These are phyloP conservation scores for Cotesia vestalis DNA, from an alignment of 1,140 invertebrate genomes.

Conservation along the genomic window DNA sequence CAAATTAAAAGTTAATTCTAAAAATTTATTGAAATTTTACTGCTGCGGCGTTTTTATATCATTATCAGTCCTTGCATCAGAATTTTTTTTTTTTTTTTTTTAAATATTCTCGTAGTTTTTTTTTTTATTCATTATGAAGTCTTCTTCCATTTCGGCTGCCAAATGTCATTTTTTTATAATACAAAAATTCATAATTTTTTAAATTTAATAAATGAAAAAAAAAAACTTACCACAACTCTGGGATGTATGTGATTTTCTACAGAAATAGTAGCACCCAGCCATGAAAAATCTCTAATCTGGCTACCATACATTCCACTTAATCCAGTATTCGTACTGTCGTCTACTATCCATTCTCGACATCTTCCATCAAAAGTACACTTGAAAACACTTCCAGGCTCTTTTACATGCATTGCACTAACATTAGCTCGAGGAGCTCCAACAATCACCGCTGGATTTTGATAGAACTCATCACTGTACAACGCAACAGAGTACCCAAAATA, in stretches of 20 bases:
- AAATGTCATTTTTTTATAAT: too few relatives aligned
- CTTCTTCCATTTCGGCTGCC: too few relatives aligned
- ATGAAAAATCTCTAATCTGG: constrained; percentile 45
- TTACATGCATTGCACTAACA: constrained; percentile 32
- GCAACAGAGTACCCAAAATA: constrained; percentile 53
- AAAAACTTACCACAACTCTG: constrained; percentile 47
- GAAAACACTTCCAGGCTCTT: constrained; percentile 51
- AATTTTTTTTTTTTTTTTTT: too few relatives aligned
- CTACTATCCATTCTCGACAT: constrained; percentile 34
- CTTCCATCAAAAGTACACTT: constrained; percentile 41
- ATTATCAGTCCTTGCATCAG: too few relatives aligned
- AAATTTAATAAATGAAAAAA: neutral
- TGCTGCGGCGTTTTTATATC: too few relatives aligned
- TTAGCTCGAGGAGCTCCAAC: constrained; percentile 53
- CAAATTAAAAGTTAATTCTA: too few relatives aligned
- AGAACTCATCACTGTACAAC: constrained; percentile 38
- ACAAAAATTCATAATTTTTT: too few relatives aligned
- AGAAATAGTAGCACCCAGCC: constrained; percentile 49
- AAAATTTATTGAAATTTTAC: too few relatives aligned
- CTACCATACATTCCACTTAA: neutral
- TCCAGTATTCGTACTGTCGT: constrained; percentile 41
- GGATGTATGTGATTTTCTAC: constrained; percentile 44
- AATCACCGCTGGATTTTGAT: constrained; percentile 39
- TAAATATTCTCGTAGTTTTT: too few relatives aligned
- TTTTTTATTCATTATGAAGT: too few relatives aligned